These are phyloP conservation scores for Strix aluco DNA, from an alignment of 2,113 vertebrate genomes.

Conservation along the genomic window DNA sequence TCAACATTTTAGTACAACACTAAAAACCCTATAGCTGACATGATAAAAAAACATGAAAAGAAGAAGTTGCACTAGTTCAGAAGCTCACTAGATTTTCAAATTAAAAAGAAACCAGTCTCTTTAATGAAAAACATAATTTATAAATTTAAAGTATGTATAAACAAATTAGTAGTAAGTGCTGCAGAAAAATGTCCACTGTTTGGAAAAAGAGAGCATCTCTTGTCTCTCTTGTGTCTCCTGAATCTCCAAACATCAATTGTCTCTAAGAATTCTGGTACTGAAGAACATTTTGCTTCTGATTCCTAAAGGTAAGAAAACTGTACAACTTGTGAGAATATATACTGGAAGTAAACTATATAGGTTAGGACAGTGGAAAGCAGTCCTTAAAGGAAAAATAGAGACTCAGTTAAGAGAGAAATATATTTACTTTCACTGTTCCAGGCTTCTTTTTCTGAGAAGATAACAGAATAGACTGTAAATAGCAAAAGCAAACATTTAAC, in stretches of 20 bases:
- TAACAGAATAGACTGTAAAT: not conserved
- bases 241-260: not conserved
- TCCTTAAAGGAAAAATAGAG: not conserved
- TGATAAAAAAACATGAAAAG: not conserved
- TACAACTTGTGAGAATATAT: not conserved
- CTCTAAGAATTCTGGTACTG: not conserved
- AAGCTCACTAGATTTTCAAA: not conserved
- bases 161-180: not conserved
- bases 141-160: not conserved
- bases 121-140: not conserved
- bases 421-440: not conserved
- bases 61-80: not conserved
- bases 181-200: not conserved
- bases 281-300: not conserved
- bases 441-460: not conserved
- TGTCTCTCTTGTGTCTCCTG: not conserved
- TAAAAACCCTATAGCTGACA: not conserved
- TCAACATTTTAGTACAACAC: not conserved
- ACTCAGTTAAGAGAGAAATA: not conserved
- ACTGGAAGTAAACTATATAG: not conserved
- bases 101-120: not conserved
- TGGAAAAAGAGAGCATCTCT: not conserved
- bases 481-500: not conserved
- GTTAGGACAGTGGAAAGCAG: not conserved
- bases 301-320: not conserved